Evolutionary conservation across 2,797 vertebrate genomes (phyloP).

Genomic region (Spatula versicolor): DNA sequence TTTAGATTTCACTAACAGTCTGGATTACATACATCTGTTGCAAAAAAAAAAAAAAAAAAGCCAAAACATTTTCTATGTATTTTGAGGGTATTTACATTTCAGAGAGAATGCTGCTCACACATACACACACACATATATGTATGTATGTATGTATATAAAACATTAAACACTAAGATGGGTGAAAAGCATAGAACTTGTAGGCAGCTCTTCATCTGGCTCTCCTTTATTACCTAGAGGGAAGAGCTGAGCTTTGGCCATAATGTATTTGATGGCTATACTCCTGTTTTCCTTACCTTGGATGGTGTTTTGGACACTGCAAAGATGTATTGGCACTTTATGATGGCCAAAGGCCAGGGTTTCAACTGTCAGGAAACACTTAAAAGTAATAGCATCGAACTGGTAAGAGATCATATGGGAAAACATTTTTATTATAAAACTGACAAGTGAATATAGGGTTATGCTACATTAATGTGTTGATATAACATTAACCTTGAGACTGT

Average conservation of each 20-base stretch:
- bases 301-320: constrained; percentile 57
- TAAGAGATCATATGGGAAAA: constrained; percentile 53
- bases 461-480: constrained; percentile 34
- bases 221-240: constrained; percentile 10
- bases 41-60: neutral
- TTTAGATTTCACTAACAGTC: constrained; percentile 36
- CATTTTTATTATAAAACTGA: constrained; percentile 42
- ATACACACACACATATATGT: neutral
- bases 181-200: neutral
- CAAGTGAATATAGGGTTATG: constrained; percentile 43
- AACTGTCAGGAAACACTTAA: constrained; percentile 54
- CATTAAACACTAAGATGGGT: neutral
- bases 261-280: neutral
- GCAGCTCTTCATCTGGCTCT: neutral
- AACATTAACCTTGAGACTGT: neutral
- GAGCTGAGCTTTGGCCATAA: constrained; percentile 25
- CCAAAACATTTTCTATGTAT: neutral
- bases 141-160: neutral
- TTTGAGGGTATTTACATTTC: constrained; percentile 51
- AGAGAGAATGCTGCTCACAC: neutral
- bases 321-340: constrained; percentile 51
- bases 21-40: constrained; percentile 54
- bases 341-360: constrained; percentile 57
- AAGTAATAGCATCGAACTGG: constrained; percentile 51
- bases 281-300: constrained; percentile 26